Base-by-base conservation (phyloP, 2,797 vertebrate genomes). In the Sebastes matsubarae region DNA sequence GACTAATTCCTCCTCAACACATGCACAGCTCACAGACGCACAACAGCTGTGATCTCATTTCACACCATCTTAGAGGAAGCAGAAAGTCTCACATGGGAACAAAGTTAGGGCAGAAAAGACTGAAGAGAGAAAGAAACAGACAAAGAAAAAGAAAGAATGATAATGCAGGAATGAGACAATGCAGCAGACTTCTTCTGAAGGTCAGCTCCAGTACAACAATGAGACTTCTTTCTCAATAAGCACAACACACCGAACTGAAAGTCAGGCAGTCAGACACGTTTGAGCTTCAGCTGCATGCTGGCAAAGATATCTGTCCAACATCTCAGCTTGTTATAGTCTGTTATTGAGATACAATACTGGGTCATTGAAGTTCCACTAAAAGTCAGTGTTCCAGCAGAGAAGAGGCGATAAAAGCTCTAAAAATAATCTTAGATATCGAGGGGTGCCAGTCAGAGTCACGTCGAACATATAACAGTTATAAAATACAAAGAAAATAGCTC, bases 21-120 rank as follows among this genome's bases (percentile, higher is more conserved):
- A 7, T 80, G 76, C 76, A 66, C 64, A n/a, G 71, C 18, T 79
- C 67, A 67, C 46, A 61, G 66, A 63, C 66, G n/a, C 63, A 79
- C 67, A 79, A 32, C 82, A 92, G 42, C 68, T 86, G 83, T 72
- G 76, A 66, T 88, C 69, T 60, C 4, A 2, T 77, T 86, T 84
- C 71, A 82, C 25, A 79, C 22, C 76, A 18, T 57, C 66, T 72
- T 68, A 25, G 54, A 76, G 34, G 71, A 69, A 61, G 64, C 60
- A 68, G 4, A 64, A 73, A 54, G 70, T 66, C 46, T 76, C 57
- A 58, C 29, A 63, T 50, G 5, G 25, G 12, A 64, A 70, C 7
- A 74, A 52, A 65, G 65, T 58, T 14, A 52, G 32, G 14, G 14
- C 6, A 25, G 32, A 55, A 29, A 55, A 14, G 9, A 46, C 32